phyloP scores from a whole-genome alignment of 2,888 invertebrate species.

The Rhorus exstirpatorius region DNA sequence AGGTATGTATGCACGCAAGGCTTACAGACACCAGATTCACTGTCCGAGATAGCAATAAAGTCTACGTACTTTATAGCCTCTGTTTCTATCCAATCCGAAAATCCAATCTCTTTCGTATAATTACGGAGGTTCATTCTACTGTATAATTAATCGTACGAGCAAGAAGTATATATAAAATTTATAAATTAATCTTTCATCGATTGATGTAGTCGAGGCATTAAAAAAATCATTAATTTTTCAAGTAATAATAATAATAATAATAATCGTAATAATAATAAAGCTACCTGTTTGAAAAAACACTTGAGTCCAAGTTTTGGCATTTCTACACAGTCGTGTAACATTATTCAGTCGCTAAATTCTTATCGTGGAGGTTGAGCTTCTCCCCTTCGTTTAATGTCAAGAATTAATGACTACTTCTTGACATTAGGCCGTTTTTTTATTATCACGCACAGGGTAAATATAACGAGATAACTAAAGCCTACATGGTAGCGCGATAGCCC shows the following conservation, averaged over 20 bases:
- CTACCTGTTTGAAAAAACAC: background rate
- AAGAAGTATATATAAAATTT: no score
- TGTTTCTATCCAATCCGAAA: conserved; percentile 47
- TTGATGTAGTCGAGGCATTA: no score
- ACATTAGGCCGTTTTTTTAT: conserved; percentile 38
- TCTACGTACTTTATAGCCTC: conserved; percentile 43
- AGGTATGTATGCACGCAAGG: conserved; percentile 21
- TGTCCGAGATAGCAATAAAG: conserved; percentile 55
- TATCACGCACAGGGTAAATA: conserved; percentile 38
- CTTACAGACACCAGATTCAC: conserved; percentile 48
- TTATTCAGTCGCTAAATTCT: conserved; percentile 12
- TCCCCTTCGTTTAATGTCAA: background rate
- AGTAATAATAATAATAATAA: no score
- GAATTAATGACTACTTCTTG: conserved; percentile 36
- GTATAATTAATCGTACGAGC: no score
- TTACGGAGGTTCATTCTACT: conserved; percentile 9
- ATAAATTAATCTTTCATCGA: no score
- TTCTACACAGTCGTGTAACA: background rate
- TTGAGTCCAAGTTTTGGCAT: background rate
- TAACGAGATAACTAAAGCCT: conserved; percentile 47
- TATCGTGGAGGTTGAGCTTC: conserved; percentile 4
- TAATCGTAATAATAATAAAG: background rate
- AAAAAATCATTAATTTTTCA: no score
- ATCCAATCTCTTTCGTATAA: conserved; percentile 37
- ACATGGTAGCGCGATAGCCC: conserved; percentile 49